Base-by-base conservation (phyloP, 2,113 vertebrate species). In the Spermophilus dauricus region DNA sequence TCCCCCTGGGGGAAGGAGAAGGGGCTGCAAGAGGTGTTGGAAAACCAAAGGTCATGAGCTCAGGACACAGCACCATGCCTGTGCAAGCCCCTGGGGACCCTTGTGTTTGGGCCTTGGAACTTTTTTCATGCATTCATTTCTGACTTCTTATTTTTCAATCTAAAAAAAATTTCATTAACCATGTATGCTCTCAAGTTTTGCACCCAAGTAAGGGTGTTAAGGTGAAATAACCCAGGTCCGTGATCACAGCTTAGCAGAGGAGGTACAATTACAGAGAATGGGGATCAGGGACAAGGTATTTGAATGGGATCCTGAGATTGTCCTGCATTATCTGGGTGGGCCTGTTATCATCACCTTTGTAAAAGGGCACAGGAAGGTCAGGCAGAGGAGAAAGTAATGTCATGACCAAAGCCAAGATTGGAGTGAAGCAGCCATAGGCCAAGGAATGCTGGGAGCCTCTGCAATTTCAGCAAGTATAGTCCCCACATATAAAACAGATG, bases 401-500 rank as follows among this genome's bases (percentile, higher is more conserved):
- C 39, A 73, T 10, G 39, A 18, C 1, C 0, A 51, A 65, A 61
- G 69, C 17, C 4, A 63, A 93, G 20, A 42, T 1, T 67, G 4
- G 28, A 61, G 67, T 8, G 70, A 88, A 39, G 20, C 1, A 2
- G 2, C 85, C 53, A 58, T 18, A 61, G 61, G 34, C 45, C 83
- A 86, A 73, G 34, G 45, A 48, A 70, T 22, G 5, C 30, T 0
- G 4, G 24, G n/a, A 28, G 24, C 42, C 20, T 91, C 53, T 58
- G 69, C 61, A 72, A 86, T 56, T 20, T 63, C 28, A 73, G n/a
- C n/a, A n/a, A 61, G 48, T 73, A 88, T 3, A 72, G 30, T 76
- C 30, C 58, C 58, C 65, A 72, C 51, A 80, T 69, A 95, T 22
- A 89, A 86, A 95, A 80, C 37, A 95, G 73, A 86, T 18, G 28